Evolutionary conservation across 2,888 invertebrate genomes (phyloP).

Genomic region (Leistus spinibarbis): DNA sequence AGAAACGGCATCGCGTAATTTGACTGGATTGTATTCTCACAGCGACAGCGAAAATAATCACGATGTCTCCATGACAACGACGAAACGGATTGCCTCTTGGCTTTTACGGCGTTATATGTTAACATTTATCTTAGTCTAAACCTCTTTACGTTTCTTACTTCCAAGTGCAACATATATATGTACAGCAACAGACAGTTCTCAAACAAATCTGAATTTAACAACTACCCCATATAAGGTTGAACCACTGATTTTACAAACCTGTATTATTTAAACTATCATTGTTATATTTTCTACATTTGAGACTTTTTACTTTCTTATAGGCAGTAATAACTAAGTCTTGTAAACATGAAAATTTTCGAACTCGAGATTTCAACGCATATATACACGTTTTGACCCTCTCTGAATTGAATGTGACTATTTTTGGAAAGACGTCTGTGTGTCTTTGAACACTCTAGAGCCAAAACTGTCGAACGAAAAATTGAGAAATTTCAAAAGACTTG

Average conservation of each 20-base stretch:
- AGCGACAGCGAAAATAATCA: slow-evolving; percentile 39
- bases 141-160: background rate
- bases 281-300: background rate
- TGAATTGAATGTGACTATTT: no score
- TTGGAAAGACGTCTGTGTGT: no score
- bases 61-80: slow-evolving; percentile 34
- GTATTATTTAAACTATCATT: background rate
- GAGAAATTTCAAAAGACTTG: no score
- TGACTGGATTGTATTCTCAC: slow-evolving; percentile 38
- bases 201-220: background rate
- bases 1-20: slow-evolving; percentile 23
- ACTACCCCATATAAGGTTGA: background rate
- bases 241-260: background rate
- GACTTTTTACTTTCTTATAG: no score
- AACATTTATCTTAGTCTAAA: slow-evolving; percentile 25
- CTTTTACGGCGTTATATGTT: slow-evolving; percentile 11
- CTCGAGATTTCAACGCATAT: no score
- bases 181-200: background rate
- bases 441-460: no score
- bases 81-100: slow-evolving; percentile 23
- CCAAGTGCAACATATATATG: background rate
- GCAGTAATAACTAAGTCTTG: no score
- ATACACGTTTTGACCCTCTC: no score
- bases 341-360: no score
- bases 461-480: no score